Evolutionary conservation across 1,140 invertebrate genomes (phyloP), one percentile per base, ranked within the genome.

Genomic region (Cherax destructor): DNA sequence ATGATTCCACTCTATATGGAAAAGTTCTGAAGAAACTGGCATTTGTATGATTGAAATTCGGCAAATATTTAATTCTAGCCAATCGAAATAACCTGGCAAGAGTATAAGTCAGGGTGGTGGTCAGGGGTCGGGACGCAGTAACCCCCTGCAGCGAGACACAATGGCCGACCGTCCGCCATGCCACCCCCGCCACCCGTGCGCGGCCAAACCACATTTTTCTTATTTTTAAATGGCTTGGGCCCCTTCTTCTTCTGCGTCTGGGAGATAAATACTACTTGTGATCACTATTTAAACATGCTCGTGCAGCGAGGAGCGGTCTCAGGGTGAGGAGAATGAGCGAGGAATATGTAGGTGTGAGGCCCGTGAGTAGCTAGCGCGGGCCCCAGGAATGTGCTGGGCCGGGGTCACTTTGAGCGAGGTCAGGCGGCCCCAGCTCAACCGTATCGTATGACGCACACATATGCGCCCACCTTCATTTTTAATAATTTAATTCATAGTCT

Each of bases 71-170:
- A 56, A 56, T 10, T 9, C 9, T 56, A 56, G 9, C 9, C 52
- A 65, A 3, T 65, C 13, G 18, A 13, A 65, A 21, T 16, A 65
- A 65, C 13, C 5, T 21, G 21, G 18, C 11, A 65, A 65, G 11
- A 52, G 69, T 77, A 21, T n/a, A 86, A 52, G 84, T 21, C 84
- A 49, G 18, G 69, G 84, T 77, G 49, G 30, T 18, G 49, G 49
- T 24, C 47, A 76, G 41, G 84, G 84, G 24, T 76, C 69, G 49
- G 84, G 69, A 86, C 83, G 84, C 69, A 56, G 84, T n/a, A 56
- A 86, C 84, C 84, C 84, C 84, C 84, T 86, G 84, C 84, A 86
- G 84, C 65, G 84, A 86, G 84, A 76, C 83, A 85, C 84, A 86
- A 86, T 72, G 84, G 84, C 84, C 69, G 84, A 86, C 72, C 84